These are phyloP conservation scores for Agriopis marginaria DNA, from an alignment of 2,888 invertebrate genomes.

Conservation along the genomic window DNA sequence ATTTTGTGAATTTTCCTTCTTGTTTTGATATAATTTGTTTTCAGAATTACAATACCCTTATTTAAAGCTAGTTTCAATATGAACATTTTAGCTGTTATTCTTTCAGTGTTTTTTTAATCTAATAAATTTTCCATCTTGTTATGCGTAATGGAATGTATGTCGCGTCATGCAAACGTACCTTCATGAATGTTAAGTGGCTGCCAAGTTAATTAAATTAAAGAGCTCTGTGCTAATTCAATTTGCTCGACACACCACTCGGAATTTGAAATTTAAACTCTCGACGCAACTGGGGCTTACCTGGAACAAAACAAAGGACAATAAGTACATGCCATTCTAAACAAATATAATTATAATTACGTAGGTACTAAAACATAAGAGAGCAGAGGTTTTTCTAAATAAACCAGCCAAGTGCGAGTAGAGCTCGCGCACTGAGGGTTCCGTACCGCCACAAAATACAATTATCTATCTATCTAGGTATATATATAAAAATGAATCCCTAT, in stretches of 20 bases:
- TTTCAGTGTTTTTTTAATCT: background rate
- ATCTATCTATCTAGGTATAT: too few relatives aligned
- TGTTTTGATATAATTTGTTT: too few relatives aligned
- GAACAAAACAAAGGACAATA: conserved; percentile 40
- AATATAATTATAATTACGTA: too few relatives aligned
- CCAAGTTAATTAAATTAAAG: conserved; percentile 59
- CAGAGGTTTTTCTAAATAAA: too few relatives aligned
- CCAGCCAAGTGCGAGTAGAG: too few relatives aligned
- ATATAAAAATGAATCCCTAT: too few relatives aligned
- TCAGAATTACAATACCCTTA: too few relatives aligned
- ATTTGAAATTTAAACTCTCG: conserved; percentile 29
- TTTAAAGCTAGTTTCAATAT: too few relatives aligned
- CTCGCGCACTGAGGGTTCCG: too few relatives aligned
- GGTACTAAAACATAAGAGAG: too few relatives aligned
- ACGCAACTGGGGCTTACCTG: conserved; percentile 46
- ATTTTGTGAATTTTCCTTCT: too few relatives aligned
- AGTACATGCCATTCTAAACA: conserved; percentile 22
- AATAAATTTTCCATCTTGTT: background rate
- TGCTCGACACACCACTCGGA: conserved; percentile 39
- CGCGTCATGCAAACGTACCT: conserved; percentile 24
- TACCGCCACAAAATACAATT: too few relatives aligned
- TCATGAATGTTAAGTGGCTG: conserved; percentile 38
- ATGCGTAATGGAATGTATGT: background rate
- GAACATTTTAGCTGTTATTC: background rate
- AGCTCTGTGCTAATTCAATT: conserved; percentile 61